Conservation (phyloP, 2,113 vertebrate genomes). For the Rostratula benghalensis region DNA sequence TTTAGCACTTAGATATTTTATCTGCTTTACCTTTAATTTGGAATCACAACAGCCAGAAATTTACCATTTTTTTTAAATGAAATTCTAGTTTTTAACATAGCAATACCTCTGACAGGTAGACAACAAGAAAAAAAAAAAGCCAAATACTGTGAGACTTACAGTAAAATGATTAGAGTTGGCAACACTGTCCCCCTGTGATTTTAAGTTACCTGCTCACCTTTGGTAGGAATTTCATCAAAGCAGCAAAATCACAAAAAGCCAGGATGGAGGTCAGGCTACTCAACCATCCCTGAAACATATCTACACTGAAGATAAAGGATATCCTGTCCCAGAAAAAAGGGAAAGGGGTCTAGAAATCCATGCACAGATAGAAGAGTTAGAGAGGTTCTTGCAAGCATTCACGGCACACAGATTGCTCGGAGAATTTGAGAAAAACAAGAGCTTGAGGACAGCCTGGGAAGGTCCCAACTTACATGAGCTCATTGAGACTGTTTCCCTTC, state of each 20-base stretch:
- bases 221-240: not conserved
- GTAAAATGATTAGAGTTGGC: not conserved
- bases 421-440: not conserved
- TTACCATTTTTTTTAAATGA: fast-evolving
- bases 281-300: not conserved
- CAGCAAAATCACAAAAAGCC: not conserved
- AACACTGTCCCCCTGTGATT: not conserved
- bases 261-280: not conserved
- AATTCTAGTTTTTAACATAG: not conserved
- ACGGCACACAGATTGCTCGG: not conserved
- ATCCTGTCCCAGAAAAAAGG: not conserved
- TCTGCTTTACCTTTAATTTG: not conserved
- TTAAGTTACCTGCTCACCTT: not conserved
- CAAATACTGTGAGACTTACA: not conserved
- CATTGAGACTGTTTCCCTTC: not conserved
- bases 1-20: not conserved
- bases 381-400: not conserved
- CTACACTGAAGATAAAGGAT: not conserved
- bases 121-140: not conserved
- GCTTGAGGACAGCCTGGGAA: not conserved
- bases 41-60: not conserved
- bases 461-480: conserved; percentile 10
- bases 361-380: not conserved
- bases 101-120: not conserved
- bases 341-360: not conserved